Conservation (phyloP, 2,797 vertebrate species). For the Orientallactaga sibirica region DNA sequence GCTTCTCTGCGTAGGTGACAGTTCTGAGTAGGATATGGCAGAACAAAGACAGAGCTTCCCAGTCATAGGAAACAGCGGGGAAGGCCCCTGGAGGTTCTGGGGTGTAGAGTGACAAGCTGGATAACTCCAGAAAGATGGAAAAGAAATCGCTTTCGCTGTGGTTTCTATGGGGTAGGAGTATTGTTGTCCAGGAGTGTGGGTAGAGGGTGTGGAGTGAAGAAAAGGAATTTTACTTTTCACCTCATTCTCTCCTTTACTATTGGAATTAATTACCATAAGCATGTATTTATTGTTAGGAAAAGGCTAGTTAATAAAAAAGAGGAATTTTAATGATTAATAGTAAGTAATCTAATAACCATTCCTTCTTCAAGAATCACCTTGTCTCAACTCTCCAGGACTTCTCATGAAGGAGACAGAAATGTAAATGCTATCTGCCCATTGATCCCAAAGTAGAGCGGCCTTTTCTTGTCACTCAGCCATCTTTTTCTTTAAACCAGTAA, state of each 20-base stretch:
- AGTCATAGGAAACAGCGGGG: background rate
- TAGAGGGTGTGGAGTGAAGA: background rate
- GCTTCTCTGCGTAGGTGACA: background rate
- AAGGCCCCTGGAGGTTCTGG: background rate
- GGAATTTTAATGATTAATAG: conserved; percentile 69
- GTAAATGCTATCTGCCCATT: background rate
- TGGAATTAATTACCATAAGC: conserved; percentile 60
- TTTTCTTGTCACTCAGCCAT: background rate
- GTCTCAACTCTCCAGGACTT: conserved; percentile 41
- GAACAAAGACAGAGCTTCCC: background rate
- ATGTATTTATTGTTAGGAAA: conserved; percentile 43
- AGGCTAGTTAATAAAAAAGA: conserved; percentile 68
- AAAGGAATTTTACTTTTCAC: conserved; percentile 61
- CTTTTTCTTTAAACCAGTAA: background rate
- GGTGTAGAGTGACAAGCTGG: background rate
- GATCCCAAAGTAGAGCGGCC: background rate
- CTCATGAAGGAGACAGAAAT: background rate
- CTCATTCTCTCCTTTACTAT: conserved; percentile 15
- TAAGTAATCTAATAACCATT: conserved; percentile 67
- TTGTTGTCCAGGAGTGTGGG: background rate
- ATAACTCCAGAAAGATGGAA: conserved; percentile 21
- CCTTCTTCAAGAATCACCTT: conserved; percentile 35
- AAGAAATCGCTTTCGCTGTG: background rate
- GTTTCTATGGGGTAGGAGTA: background rate
- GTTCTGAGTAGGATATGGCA: background rate